Percentiles rank a stretch among this genome's conserved stretches.
Conservation (phyloP, 2,888 invertebrate species). For the Caradrina clavipalpis region DNA sequence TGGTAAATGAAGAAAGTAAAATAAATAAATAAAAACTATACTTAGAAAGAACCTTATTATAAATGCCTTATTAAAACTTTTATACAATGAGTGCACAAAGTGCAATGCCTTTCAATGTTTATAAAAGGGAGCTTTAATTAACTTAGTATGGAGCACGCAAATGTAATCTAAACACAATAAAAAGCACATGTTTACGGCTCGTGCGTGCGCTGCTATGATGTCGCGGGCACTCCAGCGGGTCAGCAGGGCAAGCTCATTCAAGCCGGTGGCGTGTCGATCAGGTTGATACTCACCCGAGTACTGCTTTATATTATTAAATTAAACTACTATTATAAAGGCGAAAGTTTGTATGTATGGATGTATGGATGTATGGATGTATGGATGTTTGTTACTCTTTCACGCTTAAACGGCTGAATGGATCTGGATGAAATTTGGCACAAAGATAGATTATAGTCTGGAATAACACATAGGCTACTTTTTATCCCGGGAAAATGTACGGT, state of each 20-base stretch:
- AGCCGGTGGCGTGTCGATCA: constrained; percentile 1
- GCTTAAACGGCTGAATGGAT: too few relatives aligned
- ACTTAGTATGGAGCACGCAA: constrained; percentile 17
- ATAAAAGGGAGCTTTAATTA: background rate
- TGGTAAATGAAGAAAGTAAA: too few relatives aligned
- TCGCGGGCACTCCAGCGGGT: constrained; percentile 13
- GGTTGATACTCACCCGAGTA: constrained; percentile 5
- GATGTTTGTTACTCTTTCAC: too few relatives aligned
- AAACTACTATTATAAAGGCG: too few relatives aligned
- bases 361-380: too few relatives aligned
- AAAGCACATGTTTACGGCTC: constrained; percentile 8
- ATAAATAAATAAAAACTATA: too few relatives aligned
- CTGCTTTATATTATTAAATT: background rate
- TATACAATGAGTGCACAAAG: constrained; percentile 3
- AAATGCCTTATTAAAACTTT: background rate
- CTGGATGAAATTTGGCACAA: too few relatives aligned
- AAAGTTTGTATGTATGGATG: too few relatives aligned
- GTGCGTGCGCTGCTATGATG: constrained; percentile 25
- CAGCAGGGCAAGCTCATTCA: constrained; percentile 32
- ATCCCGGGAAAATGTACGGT: too few relatives aligned
- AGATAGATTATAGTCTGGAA: too few relatives aligned
- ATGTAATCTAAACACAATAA: constrained; percentile 14
- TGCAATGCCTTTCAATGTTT: background rate
- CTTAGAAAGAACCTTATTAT: too few relatives aligned
- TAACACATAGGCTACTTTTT: too few relatives aligned